Evolutionary conservation across 1,140 invertebrate genomes (phyloP).

Genomic region (Scylla paramamosain): DNA sequence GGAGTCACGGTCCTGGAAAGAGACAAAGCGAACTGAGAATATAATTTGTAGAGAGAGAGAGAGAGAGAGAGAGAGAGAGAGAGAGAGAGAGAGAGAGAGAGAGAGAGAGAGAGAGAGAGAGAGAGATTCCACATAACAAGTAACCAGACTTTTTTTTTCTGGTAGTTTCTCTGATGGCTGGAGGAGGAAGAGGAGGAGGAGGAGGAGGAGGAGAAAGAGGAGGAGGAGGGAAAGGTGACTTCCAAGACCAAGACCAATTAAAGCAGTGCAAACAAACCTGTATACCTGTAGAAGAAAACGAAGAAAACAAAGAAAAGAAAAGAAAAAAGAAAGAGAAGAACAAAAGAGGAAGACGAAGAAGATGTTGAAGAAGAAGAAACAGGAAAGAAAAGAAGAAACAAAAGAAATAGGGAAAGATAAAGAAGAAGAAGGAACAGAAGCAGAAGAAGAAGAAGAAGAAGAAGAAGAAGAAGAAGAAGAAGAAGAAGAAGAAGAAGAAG

Average conservation of each 20-base stretch:
- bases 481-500: not conserved
- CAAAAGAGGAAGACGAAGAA: not conserved
- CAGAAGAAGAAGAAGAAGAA: not conserved
- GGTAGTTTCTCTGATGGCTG: no score
- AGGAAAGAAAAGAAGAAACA: not conserved
- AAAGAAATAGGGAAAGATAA: not conserved
- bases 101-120: not conserved
- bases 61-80: not conserved
- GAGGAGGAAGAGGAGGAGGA: no score
- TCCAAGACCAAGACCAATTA: no score
- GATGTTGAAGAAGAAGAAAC: not conserved
- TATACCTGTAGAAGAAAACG: no score
- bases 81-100: not conserved
- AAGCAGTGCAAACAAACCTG: no score
- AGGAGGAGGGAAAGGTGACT: no score
- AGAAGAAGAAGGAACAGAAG: not conserved
- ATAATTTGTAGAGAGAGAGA: no score
- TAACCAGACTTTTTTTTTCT: no score
- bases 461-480: not conserved
- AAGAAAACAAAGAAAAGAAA: no score
- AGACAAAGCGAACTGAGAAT: not conserved
- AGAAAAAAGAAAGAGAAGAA: no score
- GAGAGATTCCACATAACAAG: no score
- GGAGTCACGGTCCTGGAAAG: not conserved
- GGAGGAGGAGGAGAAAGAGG: no score